Conservation (phyloP, 2,113 vertebrate species). For the Arothron firmamentum region DNA sequence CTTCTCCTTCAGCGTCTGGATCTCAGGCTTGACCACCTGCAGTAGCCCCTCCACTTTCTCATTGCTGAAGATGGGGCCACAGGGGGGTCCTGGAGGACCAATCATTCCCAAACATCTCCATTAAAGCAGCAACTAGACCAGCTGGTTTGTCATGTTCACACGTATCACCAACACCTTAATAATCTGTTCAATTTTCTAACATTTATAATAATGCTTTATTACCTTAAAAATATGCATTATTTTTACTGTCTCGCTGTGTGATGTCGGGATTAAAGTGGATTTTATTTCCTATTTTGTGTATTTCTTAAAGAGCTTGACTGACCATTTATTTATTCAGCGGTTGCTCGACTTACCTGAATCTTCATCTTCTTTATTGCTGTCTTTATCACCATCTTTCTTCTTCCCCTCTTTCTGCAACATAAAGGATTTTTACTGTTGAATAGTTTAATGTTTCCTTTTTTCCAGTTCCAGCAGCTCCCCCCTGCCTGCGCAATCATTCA, state of each 20-base stretch:
- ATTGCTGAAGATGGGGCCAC: constrained; percentile 83
- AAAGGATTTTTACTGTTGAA: constrained; percentile 15
- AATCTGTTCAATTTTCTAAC: neutral
- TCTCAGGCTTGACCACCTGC: constrained; percentile 78
- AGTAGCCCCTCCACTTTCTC: constrained; percentile 79
- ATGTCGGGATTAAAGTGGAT: too few relatives aligned
- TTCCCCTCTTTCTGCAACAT: constrained; percentile 67
- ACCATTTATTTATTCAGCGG: neutral
- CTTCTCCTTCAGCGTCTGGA: constrained; percentile 84
- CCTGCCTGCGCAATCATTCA: neutral
- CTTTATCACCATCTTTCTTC: constrained; percentile 75
- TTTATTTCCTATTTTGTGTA: too few relatives aligned
- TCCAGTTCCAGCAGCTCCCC: constrained; percentile 2
- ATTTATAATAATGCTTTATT: neutral
- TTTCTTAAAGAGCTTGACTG: too few relatives aligned
- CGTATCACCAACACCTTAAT: too few relatives aligned
- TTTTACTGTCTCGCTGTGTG: too few relatives aligned
- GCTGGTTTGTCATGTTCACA: too few relatives aligned
- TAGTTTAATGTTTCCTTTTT: neutral
- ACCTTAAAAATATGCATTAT: too few relatives aligned
- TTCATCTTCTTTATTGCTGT: constrained; percentile 80
- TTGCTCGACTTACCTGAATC: constrained; percentile 55
- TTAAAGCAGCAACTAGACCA: neutral
- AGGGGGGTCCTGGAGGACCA: constrained; percentile 75
- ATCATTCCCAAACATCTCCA: neutral